Conservation (phyloP, 2,113 vertebrate species). For the Eptesicus fuscus region DNA sequence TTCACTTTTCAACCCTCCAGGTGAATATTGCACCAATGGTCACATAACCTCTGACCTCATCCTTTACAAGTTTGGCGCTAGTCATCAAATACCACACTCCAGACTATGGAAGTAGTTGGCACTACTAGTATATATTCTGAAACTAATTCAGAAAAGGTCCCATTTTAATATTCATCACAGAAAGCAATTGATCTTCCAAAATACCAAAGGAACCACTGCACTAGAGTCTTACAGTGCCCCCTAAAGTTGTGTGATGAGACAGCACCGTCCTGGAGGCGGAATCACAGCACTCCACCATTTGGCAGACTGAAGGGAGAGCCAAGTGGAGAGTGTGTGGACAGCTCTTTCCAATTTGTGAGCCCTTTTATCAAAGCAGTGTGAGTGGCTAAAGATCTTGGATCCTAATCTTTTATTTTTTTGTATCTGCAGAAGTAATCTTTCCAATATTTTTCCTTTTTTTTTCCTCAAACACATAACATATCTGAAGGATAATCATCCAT, state of each 20-base stretch:
- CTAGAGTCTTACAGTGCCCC: background rate
- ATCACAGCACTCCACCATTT: background rate
- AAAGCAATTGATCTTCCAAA: background rate
- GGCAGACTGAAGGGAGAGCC: background rate
- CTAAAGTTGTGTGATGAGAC: background rate
- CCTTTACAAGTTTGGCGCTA: background rate
- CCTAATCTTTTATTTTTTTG: background rate
- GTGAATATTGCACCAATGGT: background rate
- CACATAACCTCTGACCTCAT: background rate
- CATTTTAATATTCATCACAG: background rate
- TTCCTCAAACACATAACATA: background rate
- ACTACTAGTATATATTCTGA: background rate
- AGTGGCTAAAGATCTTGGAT: background rate
- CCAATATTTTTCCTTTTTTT: background rate
- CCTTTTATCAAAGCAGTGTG: background rate
- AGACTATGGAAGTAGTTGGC: background rate
- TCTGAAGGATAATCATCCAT: background rate
- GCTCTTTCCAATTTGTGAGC: background rate
- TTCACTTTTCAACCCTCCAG: background rate
- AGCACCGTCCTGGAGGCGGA: background rate
- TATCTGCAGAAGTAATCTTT: background rate
- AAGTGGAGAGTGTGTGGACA: background rate
- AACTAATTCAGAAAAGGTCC: background rate
- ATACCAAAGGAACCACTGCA: background rate
- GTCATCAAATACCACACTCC: background rate